These are phyloP conservation scores for Crypturellus tataupa DNA, from an alignment of 2,797 vertebrate genomes.

Conservation along the genomic window DNA sequence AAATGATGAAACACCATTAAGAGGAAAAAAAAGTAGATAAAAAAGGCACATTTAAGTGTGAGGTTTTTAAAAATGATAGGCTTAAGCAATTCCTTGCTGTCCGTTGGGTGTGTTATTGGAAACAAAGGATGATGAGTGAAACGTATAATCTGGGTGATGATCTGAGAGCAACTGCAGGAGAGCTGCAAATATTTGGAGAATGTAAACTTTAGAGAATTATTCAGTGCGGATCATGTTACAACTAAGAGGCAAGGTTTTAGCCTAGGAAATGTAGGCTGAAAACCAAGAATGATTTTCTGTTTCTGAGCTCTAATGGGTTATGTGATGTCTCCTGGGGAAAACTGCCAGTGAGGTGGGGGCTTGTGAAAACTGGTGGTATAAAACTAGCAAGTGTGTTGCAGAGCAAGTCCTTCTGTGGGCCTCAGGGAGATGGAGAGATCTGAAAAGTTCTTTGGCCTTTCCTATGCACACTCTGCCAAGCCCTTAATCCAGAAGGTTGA, in stretches of 20 bases:
- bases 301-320: background rate
- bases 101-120: background rate
- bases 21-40: background rate
- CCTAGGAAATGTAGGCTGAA: background rate
- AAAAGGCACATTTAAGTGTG: background rate
- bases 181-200: background rate
- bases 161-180: background rate
- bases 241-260: background rate
- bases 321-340: accelerated
- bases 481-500: background rate
- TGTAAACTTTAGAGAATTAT: background rate
- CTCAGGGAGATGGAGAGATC: background rate
- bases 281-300: background rate
- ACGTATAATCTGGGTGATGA: accelerated
- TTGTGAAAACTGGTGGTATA: background rate
- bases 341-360: background rate
- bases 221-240: background rate
- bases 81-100: background rate
- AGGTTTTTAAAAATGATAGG: background rate
- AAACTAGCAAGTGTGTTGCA: background rate
- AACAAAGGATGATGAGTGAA: background rate
- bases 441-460: background rate
- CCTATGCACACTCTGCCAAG: background rate
- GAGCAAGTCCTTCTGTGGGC: background rate
- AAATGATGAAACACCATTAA: too few species aligned